Percentiles rank a stretch among this genome's conserved stretches.
phyloP scores from a whole-genome alignment of 2,888 invertebrate species.

The Fragum whitleyi region DNA sequence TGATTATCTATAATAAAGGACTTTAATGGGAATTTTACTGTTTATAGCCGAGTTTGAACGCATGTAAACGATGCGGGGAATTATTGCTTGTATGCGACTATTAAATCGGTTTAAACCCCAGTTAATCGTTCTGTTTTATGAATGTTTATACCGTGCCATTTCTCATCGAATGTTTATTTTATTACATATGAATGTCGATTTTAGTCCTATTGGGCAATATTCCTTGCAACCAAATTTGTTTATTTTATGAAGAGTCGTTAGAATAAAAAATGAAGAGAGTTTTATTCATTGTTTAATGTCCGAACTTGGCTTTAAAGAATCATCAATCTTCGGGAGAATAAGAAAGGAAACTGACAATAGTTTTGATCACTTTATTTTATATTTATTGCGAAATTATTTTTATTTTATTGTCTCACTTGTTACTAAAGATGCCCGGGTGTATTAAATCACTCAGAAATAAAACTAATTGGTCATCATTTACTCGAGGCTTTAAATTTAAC shows the following conservation, averaged over 20 bases:
- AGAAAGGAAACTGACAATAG: background rate
- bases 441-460: slow-evolving; percentile 8
- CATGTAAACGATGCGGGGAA: slow-evolving; percentile 41
- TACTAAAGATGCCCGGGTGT: slow-evolving; percentile 10
- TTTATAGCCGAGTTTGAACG: slow-evolving; percentile 51
- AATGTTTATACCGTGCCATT: slow-evolving; percentile 54
- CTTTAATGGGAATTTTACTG: slow-evolving; percentile 66
- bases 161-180: slow-evolving; percentile 63
- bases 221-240: slow-evolving; percentile 51
- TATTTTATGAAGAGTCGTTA: slow-evolving; percentile 51
- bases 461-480: background rate
- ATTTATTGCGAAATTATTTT: slow-evolving; percentile 27
- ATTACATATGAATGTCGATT: slow-evolving; percentile 60
- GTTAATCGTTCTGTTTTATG: slow-evolving; percentile 67
- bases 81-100: slow-evolving; percentile 64
- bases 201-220: slow-evolving; percentile 47
- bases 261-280: slow-evolving; percentile 28
- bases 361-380: slow-evolving; percentile 25
- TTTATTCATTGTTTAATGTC: slow-evolving; percentile 57
- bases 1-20: slow-evolving; percentile 63
- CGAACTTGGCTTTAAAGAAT: slow-evolving; percentile 15
- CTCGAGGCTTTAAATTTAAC: background rate
- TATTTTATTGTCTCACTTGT: slow-evolving; percentile 11
- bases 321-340: background rate
- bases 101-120: slow-evolving; percentile 63